phyloP scores from a whole-genome alignment of 2,797 vertebrate species.

The Pyrrhura leucotis region DNA sequence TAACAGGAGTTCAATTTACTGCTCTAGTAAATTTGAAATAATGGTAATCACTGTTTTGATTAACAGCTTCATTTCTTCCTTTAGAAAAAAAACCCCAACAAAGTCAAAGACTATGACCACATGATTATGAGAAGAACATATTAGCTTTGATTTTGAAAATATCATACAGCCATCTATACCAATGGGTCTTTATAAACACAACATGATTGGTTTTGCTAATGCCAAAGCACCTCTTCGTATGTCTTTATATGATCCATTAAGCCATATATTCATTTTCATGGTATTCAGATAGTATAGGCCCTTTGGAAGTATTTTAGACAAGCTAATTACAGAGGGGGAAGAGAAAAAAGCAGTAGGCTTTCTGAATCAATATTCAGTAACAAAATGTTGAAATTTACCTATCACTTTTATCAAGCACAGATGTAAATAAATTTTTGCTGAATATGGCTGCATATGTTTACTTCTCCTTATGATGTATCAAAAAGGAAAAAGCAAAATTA shows the following conservation, averaged over 20 bases:
- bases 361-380: not conserved
- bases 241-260: not conserved
- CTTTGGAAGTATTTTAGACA: not conserved
- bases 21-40: not conserved
- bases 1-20: not conserved
- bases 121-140: not conserved
- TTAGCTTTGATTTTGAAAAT: not conserved
- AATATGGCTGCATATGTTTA: not conserved
- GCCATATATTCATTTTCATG: not conserved
- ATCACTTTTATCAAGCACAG: not conserved
- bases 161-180: not conserved
- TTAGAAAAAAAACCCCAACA: not conserved
- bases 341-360: not conserved
- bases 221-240: not conserved
- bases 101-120: not conserved
- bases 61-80: not conserved
- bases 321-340: not conserved
- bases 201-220: not conserved
- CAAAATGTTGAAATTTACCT: not conserved
- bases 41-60: not conserved
- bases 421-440: not conserved
- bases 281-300: not conserved
- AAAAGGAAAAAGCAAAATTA: slow-evolving; percentile 23
- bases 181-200: not conserved
- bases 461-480: not conserved